A percentile compares a stretch with the other conserved stretches of the same genome.
These are phyloP conservation scores for Eupithecia insigniata DNA, from an alignment of 2,888 invertebrate genomes.

Conservation along the genomic window DNA sequence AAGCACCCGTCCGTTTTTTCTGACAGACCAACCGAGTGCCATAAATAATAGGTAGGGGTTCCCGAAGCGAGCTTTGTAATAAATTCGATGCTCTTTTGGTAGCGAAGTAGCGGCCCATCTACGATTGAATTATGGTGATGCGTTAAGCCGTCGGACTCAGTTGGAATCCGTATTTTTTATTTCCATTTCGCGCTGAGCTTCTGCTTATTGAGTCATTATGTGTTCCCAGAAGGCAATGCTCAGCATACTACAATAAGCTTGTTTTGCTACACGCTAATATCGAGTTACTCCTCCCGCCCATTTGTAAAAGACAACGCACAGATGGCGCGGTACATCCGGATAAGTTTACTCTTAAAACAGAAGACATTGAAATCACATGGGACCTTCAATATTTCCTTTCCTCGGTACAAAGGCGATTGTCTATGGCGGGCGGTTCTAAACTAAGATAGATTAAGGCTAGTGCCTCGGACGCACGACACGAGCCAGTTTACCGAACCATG, in stretches of 20 bases:
- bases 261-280: slow-evolving; percentile 72
- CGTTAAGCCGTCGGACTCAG: slow-evolving; percentile 79
- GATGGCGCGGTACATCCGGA: slow-evolving; percentile 75
- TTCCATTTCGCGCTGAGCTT: slow-evolving; percentile 73
- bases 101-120: slow-evolving; percentile 73
- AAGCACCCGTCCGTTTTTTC: slow-evolving; percentile 83
- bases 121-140: slow-evolving; percentile 83
- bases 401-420: slow-evolving; percentile 72
- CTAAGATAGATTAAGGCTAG: slow-evolving; percentile 75
- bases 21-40: slow-evolving; percentile 83
- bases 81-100: slow-evolving; percentile 83
- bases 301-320: slow-evolving; percentile 80
- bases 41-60: slow-evolving; percentile 84
- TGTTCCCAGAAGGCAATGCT: slow-evolving; percentile 67
- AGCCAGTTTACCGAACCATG: slow-evolving; percentile 57
- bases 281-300: slow-evolving; percentile 74
- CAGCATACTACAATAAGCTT: slow-evolving; percentile 70
- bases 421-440: slow-evolving; percentile 65
- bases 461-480: slow-evolving; percentile 56
- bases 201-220: slow-evolving; percentile 65
- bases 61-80: slow-evolving; percentile 80
- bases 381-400: slow-evolving; percentile 80
- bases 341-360: slow-evolving; percentile 82
- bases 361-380: slow-evolving; percentile 79
- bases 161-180: slow-evolving; percentile 73